Evolutionary conservation across 92 coral and sea anemone species (phyloP), one percentile per base, ranked within the genome.

Genomic region (Paragorgia papillata): DNA sequence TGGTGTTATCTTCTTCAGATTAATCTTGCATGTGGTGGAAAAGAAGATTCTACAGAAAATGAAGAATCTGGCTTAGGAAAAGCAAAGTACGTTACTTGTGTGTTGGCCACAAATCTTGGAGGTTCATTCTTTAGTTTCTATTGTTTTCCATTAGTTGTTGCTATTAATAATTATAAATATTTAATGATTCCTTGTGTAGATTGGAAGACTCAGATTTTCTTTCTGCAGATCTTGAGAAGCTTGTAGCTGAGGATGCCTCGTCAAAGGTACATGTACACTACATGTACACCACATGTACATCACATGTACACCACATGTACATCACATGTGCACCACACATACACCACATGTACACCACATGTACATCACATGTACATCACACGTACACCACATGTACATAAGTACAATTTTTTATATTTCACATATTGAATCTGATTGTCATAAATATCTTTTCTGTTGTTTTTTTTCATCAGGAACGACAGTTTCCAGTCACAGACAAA

Each of bases 11-110:
- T 68, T 49, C 59, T 21, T 0, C 75, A 68, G 75, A 68, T 68
- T 28, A 68, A 44, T 68, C 39, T 68, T 12, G 75, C 75, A 2
- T 68, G 57, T 29, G 17, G 58, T 49, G 75, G 75, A 30, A 49
- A 9, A 15, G 12, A 44, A 37, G 20, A 22, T 5, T 44, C 75
- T 9, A 44, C 33, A 15, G 41, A 24, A 12, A 49, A 57, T 22
- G 59, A 34, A 24, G 7, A 25, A 46, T 6, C n/a, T 17, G 22
- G 9, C 20, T 22, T 44, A 22, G 75, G 10, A 44, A 51, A 20
- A 66, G 73, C 1, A 44, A 49, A 26, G 41, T 44, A 37, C 1
- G 71, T 35, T 7, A 60, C 19, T 26, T 18, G 29, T 21, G 20
- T 12, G 15, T 26, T 15, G 15, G 9, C n/a, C 9, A 6, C 17